Base-by-base conservation (phyloP, 2,888 invertebrate species). In the Brachypalpus laphriformis region DNA sequence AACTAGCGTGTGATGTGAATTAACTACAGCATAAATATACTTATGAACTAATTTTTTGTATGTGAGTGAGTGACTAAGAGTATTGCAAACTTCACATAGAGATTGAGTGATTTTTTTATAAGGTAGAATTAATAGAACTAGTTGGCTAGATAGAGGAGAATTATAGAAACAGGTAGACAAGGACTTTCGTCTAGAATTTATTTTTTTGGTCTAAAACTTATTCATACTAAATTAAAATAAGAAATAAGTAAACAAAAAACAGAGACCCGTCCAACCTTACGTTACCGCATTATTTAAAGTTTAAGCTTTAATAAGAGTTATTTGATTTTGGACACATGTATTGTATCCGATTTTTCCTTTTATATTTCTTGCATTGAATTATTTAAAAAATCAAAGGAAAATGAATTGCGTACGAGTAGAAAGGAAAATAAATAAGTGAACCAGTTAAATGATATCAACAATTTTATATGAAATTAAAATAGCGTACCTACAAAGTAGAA, bases 1-100 rank as follows among this genome's bases (percentile, higher is more conserved):
- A 80, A 74, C 83, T 83, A 83, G 83, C 83, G 57, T 83, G 83
- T 83, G 68, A 83, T 80, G 83, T 83, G 83, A 80, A 18, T 80
- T 68, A 74, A 83, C 83, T 83, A 83, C 80, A 74, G 66, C 68
- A 14, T 63, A 40, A 56, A 72, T 28, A 68, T 49, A 63, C 63
- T 80, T 74, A 80, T 57, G 47, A 72, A 42, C 80, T 83, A 83
- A 8, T 54, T 59, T 37, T 20, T 37, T 59, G 34, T 66, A 7
- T 56, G 42, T 66, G 40, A 54, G 71, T 72, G 47, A 72, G 47
- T 68, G 68, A 49, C 68, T 83, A 80, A 80, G 74, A 80, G 80
- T 83, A 74, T 74, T 54, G 54, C 56, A 70, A 74, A 74, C 83
- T 83, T 83, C 80, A 83, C 80, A 80, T 74, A 49, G 54, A 82